Evolutionary conservation across 1,140 invertebrate species (phyloP).

Genomic region (Bursaphelenchus mucronatus): DNA sequence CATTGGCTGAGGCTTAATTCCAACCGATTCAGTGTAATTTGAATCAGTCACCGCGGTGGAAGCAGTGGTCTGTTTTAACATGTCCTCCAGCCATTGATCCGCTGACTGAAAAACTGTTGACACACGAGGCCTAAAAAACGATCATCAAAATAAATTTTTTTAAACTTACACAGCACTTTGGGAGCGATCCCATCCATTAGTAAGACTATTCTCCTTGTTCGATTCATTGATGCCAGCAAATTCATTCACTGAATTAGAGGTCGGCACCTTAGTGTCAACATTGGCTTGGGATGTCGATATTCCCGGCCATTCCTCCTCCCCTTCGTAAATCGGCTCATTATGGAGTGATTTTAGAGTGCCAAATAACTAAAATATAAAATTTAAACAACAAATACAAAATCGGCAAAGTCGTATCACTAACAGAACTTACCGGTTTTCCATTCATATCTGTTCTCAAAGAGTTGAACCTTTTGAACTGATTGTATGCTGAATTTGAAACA

Average conservation of each 20-base stretch:
- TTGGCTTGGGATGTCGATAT: slow-evolving; percentile 5
- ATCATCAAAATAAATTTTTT: background rate
- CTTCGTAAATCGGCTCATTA: slow-evolving; percentile 58
- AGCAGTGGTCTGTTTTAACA: slow-evolving; percentile 29
- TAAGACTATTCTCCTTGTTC: slow-evolving; percentile 19
- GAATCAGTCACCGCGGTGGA: background rate
- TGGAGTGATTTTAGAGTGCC: slow-evolving; percentile 30
- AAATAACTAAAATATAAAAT: slow-evolving; percentile 29
- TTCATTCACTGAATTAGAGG: background rate
- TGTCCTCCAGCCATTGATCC: slow-evolving; percentile 47
- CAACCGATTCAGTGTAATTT: slow-evolving; percentile 6
- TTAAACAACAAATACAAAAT: background rate
- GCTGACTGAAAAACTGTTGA: slow-evolving; percentile 25
- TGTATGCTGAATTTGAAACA: no score
- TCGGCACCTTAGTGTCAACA: background rate
- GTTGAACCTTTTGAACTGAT: slow-evolving; percentile 28
- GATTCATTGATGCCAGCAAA: background rate
- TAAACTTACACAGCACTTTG: slow-evolving; percentile 6
- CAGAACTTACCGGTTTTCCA: slow-evolving; percentile 19
- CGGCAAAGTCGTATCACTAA: background rate
- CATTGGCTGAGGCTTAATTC: slow-evolving; percentile 3
- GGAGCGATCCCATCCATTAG: slow-evolving; percentile 11
- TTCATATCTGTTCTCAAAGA: slow-evolving; percentile 36
- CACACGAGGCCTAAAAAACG: background rate
- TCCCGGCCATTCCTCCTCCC: slow-evolving; percentile 38